Evolutionary conservation across 2,888 invertebrate genomes (phyloP).

Genomic region (Linyphia triangularis): DNA sequence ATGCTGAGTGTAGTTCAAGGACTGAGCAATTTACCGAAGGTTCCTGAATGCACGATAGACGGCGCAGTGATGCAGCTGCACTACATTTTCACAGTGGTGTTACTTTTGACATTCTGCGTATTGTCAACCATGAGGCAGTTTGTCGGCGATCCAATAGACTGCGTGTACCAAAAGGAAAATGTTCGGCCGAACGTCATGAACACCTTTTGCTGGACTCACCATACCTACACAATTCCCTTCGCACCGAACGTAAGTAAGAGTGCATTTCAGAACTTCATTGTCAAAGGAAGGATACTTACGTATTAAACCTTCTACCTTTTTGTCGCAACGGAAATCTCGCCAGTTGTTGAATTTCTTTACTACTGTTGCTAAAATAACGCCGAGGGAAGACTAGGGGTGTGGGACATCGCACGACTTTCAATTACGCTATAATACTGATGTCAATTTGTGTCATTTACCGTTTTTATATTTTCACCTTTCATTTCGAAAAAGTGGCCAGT

Average conservation of each 20-base stretch:
- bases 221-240: constrained; percentile 91
- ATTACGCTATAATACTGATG: too few species aligned
- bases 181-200: constrained; percentile 87
- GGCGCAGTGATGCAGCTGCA: constrained; percentile 83
- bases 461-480: too few species aligned
- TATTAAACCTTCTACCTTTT: too few species aligned
- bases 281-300: too few species aligned
- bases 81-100: constrained; percentile 92
- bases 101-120: constrained; percentile 83
- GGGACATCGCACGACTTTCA: too few species aligned
- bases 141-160: constrained; percentile 98
- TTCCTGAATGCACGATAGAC: not conserved
- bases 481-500: too few species aligned
- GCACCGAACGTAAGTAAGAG: constrained; percentile 49
- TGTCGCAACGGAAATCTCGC: too few species aligned
- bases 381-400: too few species aligned
- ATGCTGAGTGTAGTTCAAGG: not conserved
- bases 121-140: constrained; percentile 94
- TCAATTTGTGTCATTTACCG: too few species aligned
- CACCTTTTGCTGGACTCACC: constrained; percentile 94
- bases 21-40: not conserved
- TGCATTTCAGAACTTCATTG: too few species aligned
- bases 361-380: too few species aligned
- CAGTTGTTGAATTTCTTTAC: too few species aligned
- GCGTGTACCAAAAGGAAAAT: constrained; percentile 29